A percentile compares a stretch with the other conserved stretches of the same genome.
Conservation (phyloP, 2,888 invertebrate species). For the Teleiodes luculella region DNA sequence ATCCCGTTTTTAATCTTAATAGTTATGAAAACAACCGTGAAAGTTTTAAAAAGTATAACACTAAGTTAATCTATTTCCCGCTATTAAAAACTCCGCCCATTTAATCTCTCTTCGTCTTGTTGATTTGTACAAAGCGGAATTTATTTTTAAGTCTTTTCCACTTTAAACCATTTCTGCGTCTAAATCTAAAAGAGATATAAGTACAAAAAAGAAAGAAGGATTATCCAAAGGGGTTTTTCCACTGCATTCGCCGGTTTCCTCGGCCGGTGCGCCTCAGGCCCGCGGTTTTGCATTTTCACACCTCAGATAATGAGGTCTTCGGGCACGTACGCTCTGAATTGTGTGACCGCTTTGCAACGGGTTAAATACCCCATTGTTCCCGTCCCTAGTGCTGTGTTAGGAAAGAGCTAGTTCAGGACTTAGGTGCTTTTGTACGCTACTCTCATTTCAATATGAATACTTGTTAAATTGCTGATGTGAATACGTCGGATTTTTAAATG, state of each 20-base stretch:
- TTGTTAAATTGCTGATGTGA: too few species aligned
- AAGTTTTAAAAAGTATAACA: too few species aligned
- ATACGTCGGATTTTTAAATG: too few species aligned
- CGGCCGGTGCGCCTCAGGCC: slow-evolving; percentile 43
- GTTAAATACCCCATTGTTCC: slow-evolving; percentile 10
- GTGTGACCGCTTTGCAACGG: slow-evolving; percentile 4
- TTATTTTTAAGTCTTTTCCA: too few species aligned
- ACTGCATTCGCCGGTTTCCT: slow-evolving; percentile 49
- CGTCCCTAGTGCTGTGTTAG: background rate
- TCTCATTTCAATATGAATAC: background rate
- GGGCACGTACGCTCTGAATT: slow-evolving; percentile 21
- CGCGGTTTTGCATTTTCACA: slow-evolving; percentile 61
- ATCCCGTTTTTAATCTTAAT: too few species aligned
- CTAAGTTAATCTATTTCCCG: too few species aligned
- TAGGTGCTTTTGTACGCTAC: background rate
- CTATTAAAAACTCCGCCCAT: too few species aligned
- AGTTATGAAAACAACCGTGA: too few species aligned
- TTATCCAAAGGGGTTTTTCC: background rate
- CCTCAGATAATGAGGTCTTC: slow-evolving; percentile 58
- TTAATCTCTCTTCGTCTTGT: too few species aligned
- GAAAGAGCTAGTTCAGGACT: background rate
- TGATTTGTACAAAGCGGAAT: too few species aligned
- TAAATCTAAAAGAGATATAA: background rate
- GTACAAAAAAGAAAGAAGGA: background rate
- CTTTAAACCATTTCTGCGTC: too few species aligned